These are phyloP conservation scores for Aricia artaxerxes DNA, from an alignment of 2,888 invertebrate species.

Conservation along the genomic window DNA sequence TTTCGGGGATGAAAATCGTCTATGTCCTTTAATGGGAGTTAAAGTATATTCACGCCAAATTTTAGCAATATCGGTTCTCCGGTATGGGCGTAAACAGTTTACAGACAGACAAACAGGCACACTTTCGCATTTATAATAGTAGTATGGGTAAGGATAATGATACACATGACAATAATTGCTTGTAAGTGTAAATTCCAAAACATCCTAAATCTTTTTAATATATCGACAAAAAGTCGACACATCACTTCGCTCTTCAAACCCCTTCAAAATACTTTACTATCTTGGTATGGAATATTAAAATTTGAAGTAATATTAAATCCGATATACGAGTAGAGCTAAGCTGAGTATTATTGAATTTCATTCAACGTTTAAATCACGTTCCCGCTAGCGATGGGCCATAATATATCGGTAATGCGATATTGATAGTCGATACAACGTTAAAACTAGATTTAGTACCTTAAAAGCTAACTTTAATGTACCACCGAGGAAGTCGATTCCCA, in stretches of 20 bases:
- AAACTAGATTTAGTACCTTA: background rate
- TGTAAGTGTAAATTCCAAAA: too few relatives aligned
- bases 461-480: background rate
- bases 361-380: slow-evolving; percentile 25
- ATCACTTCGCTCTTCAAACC: slow-evolving; percentile 7
- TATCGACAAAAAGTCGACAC: background rate
- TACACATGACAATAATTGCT: too few relatives aligned
- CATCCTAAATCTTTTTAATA: background rate
- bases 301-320: slow-evolving; percentile 27
- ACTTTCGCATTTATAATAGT: too few relatives aligned
- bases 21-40: too few relatives aligned
- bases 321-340: slow-evolving; percentile 10
- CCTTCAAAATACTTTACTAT: slow-evolving; percentile 15
- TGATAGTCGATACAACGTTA: slow-evolving; percentile 16
- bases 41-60: too few relatives aligned
- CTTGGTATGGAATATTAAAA: slow-evolving; percentile 28
- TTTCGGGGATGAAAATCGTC: too few relatives aligned
- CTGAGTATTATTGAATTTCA: slow-evolving; percentile 29
- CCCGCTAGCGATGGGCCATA: slow-evolving; percentile 14
- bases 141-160: too few relatives aligned
- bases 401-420: slow-evolving; percentile 28
- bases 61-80: too few relatives aligned
- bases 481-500: too few relatives aligned
- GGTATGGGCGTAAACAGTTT: too few relatives aligned
- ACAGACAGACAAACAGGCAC: too few relatives aligned